phyloP scores from a whole-genome alignment of 2,797 vertebrate species.

The Eurystomus glaucurus region DNA sequence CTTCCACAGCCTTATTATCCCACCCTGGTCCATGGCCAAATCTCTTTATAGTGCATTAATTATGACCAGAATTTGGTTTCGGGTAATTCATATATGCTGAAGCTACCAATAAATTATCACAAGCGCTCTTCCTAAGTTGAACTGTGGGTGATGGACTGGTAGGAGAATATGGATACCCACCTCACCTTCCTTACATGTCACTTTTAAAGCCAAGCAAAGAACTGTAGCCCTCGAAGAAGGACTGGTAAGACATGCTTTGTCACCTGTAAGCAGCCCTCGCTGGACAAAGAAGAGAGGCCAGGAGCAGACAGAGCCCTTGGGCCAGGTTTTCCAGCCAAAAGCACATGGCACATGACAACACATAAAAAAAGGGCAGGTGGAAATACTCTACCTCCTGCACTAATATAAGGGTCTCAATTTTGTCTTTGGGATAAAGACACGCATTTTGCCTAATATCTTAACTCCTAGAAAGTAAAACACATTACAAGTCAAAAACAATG shows the following conservation, averaged over 20 bases:
- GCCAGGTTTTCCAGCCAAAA: background rate
- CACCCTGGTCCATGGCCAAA: background rate
- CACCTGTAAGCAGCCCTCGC: background rate
- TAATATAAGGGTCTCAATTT: background rate
- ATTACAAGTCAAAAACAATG: background rate
- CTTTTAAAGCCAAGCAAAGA: background rate
- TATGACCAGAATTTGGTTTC: background rate
- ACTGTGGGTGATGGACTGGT: background rate
- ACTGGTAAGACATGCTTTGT: background rate
- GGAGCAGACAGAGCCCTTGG: background rate
- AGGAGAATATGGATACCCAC: background rate
- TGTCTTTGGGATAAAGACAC: background rate
- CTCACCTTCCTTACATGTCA: accelerated
- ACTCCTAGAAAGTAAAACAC: background rate
- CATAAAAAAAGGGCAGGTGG: background rate
- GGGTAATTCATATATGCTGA: background rate
- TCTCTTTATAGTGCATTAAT: background rate
- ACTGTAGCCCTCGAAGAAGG: background rate
- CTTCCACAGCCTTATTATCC: background rate
- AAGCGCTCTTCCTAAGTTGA: background rate
- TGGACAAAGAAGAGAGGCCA: background rate
- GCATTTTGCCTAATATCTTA: background rate
- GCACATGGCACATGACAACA: background rate
- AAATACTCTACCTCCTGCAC: background rate
- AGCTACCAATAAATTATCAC: background rate